Conservation (phyloP, 1,140 invertebrate species). For the Physella acuta region DNA sequence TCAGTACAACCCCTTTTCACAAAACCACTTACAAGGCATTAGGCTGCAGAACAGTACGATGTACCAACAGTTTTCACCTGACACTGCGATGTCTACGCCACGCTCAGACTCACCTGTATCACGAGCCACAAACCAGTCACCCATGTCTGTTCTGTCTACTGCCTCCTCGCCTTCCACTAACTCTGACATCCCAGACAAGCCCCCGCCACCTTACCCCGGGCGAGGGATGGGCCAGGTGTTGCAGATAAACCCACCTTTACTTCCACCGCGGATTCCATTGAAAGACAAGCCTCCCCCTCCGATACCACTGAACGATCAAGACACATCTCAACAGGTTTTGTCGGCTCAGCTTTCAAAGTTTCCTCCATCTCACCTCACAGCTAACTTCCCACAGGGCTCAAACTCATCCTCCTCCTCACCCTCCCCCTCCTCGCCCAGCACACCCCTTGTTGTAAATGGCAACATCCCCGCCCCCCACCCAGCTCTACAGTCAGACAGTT, state of each 20-base stretch:
- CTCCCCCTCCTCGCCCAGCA: conserved; percentile 2
- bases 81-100: conserved; percentile 47
- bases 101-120: conserved; percentile 56
- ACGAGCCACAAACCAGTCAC: conserved; percentile 53
- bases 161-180: conserved; percentile 55
- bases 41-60: conserved; percentile 10
- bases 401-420: conserved; percentile 23
- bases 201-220: conserved; percentile 55
- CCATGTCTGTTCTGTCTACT: conserved; percentile 51
- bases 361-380: conserved; percentile 11
- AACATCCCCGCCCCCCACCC: not conserved
- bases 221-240: conserved; percentile 2
- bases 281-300: conserved; percentile 50
- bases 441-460: not conserved
- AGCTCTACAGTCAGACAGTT: not conserved
- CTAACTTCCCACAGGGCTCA: not conserved
- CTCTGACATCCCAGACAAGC: conserved; percentile 56
- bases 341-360: not conserved
- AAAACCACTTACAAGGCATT: conserved; percentile 24
- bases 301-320: conserved; percentile 33
- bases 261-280: conserved; percentile 48
- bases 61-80: conserved; percentile 31
- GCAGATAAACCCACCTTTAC: conserved; percentile 29
- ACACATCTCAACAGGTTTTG: not conserved
- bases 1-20: conserved; percentile 19